phyloP scores from a whole-genome alignment of 2,797 vertebrate species.

The Dryobates pubescens region DNA sequence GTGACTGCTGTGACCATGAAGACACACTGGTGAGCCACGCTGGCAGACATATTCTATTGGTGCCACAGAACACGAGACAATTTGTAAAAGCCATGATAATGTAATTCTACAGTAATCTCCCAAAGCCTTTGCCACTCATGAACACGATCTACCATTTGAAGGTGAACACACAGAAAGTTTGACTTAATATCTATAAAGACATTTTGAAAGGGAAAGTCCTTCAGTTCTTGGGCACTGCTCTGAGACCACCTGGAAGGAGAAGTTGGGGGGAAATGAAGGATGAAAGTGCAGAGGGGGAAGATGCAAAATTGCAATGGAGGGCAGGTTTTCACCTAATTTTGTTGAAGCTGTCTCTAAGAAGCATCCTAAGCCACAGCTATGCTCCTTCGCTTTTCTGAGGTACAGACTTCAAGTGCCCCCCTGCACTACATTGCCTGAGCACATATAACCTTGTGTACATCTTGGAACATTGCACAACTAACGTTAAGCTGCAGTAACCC shows the following conservation, averaged over 20 bases:
- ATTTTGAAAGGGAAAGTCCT: neutral
- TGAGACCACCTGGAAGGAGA: neutral
- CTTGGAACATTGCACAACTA: neutral
- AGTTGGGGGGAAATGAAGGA: neutral
- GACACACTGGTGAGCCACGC: neutral
- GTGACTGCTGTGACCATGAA: neutral
- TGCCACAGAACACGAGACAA: accelerated
- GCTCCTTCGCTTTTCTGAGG: neutral
- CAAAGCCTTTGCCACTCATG: neutral
- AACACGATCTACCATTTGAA: neutral
- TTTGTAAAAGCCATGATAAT: neutral
- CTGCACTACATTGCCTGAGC: neutral
- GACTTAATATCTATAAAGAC: neutral
- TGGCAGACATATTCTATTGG: neutral
- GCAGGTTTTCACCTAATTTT: neutral
- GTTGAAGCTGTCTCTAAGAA: neutral
- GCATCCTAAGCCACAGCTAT: neutral
- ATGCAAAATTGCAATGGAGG: neutral
- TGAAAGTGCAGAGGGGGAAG: neutral
- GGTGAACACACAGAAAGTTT: neutral
- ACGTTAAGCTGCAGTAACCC: neutral
- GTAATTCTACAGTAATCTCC: neutral
- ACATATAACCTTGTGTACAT: neutral
- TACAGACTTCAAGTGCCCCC: neutral
- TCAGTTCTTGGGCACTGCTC: neutral